Evolutionary conservation across 2,113 vertebrate genomes (phyloP).

Genomic region (Rhagologus leucostigma): DNA sequence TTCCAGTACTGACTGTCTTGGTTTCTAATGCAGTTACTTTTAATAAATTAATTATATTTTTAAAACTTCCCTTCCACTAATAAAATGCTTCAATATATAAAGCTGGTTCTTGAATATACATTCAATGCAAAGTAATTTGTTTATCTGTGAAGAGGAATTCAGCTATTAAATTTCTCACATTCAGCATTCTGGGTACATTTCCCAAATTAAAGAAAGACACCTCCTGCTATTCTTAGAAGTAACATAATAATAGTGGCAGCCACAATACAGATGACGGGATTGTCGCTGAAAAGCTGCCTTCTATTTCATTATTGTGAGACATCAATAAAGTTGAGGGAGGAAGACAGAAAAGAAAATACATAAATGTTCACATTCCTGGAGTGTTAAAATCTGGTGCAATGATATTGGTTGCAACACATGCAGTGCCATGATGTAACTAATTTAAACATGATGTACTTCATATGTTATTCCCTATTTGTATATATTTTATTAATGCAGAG

Average conservation of each 20-base stretch:
- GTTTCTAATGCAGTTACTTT: neutral
- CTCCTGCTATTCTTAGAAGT: neutral
- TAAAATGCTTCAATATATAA: neutral
- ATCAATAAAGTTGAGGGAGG: accelerated
- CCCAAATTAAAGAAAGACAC: neutral
- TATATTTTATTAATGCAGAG: neutral
- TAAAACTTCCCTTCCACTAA: neutral
- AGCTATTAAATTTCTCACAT: neutral
- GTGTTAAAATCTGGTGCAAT: neutral
- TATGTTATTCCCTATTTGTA: neutral
- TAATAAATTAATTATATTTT: neutral
- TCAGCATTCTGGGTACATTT: neutral
- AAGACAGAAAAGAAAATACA: neutral
- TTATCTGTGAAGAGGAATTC: neutral
- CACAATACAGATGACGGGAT: neutral
- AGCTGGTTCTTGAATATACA: neutral
- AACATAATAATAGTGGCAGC: neutral
- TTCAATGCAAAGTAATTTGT: neutral
- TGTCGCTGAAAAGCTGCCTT: neutral
- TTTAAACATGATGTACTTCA: neutral
- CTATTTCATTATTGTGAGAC: neutral
- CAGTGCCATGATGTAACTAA: neutral
- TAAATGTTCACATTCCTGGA: neutral
- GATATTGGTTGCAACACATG: neutral
- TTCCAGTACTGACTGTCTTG: neutral